These are phyloP conservation scores for Nasonia giraulti DNA, from an alignment of 1,140 invertebrate genomes.

Conservation along the genomic window DNA sequence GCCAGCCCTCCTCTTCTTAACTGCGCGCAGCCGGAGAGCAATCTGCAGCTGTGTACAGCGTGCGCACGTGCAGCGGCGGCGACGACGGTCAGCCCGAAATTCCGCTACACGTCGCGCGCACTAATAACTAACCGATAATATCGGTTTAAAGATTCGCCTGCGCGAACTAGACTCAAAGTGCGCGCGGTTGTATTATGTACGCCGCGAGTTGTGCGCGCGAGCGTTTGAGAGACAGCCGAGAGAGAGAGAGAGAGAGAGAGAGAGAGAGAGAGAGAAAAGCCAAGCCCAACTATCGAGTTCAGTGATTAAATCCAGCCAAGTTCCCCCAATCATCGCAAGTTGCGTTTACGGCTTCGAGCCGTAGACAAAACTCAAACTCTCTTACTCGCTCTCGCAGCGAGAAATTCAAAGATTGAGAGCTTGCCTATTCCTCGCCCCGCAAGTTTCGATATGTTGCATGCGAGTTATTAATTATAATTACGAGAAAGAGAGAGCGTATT, in stretches of 20 bases:
- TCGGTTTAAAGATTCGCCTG: slow-evolving; percentile 20
- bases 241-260: neutral
- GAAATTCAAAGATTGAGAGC: slow-evolving; percentile 1
- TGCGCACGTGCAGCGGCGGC: too few species aligned
- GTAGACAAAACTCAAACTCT: slow-evolving; percentile 1
- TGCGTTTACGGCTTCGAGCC: neutral
- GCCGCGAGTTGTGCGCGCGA: too few species aligned
- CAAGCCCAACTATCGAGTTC: neutral
- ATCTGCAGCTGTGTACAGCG: neutral
- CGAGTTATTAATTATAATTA: slow-evolving; percentile 36
- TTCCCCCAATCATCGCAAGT: neutral
- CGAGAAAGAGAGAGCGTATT: neutral
- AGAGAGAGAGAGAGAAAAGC: neutral
- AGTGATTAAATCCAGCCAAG: slow-evolving; percentile 16
- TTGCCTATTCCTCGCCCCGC: neutral
- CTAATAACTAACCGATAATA: slow-evolving; percentile 34
- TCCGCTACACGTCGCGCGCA: neutral
- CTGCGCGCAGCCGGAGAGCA: neutral
- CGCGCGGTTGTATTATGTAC: neutral
- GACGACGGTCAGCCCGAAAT: neutral
- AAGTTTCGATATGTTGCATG: neutral
- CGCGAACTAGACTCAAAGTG: neutral
- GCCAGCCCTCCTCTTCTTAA: neutral
- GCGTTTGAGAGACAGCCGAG: neutral
- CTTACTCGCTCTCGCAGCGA: neutral